Evolutionary conservation across 2,113 vertebrate species (phyloP).

Genomic region (Cranoglanis bouderius): DNA sequence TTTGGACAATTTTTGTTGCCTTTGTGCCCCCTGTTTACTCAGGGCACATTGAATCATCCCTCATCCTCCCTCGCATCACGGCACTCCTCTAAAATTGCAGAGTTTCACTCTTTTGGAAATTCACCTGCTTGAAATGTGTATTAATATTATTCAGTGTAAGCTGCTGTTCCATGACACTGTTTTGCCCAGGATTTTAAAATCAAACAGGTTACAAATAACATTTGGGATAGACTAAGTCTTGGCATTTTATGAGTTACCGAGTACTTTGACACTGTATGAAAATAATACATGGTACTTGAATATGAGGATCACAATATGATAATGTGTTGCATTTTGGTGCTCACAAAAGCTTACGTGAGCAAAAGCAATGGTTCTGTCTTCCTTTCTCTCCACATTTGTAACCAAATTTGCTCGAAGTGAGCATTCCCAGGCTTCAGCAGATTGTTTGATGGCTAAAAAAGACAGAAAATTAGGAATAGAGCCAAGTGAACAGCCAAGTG

Average conservation of each 20-base stretch:
- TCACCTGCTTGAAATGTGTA: background rate
- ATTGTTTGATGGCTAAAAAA: constrained; percentile 65
- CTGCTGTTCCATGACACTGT: background rate
- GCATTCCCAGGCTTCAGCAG: constrained; percentile 66
- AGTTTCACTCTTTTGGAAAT: background rate
- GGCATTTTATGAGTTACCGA: background rate
- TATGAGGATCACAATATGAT: background rate
- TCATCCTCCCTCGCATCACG: background rate
- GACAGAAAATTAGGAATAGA: constrained; percentile 57
- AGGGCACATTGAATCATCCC: background rate
- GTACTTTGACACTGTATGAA: background rate
- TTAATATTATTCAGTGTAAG: background rate
- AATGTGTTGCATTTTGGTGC: background rate
- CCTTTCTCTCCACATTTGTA: constrained; percentile 28
- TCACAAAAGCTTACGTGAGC: background rate
- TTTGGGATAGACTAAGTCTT: background rate
- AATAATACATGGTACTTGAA: background rate
- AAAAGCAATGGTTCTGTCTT: background rate
- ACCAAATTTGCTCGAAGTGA: constrained; percentile 65
- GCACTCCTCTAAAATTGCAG: background rate
- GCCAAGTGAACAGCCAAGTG: constrained; percentile 23
- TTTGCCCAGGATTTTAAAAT: background rate
- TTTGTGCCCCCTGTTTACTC: background rate
- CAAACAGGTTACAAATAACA: background rate
- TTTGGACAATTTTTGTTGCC: background rate